Percentiles rank a stretch among this genome's conserved stretches.
Conservation (phyloP, 2,113 vertebrate species). For the Datnioides undecimradiatus region DNA sequence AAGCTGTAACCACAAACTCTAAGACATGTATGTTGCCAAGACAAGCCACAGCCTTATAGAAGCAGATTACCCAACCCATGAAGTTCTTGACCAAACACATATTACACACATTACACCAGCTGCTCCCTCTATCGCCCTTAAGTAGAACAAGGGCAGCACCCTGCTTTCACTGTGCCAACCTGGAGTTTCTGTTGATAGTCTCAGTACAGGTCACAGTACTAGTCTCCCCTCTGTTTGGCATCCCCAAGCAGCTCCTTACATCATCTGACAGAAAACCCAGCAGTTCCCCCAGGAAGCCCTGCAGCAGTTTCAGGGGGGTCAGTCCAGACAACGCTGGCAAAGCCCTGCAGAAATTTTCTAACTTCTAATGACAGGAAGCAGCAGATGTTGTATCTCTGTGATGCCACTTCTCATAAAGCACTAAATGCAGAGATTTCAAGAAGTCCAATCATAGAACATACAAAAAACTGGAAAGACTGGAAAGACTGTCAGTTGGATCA, state of each 20-base stretch:
- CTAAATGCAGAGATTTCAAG: background rate
- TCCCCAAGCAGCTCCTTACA: conserved; percentile 9
- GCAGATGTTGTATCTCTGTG: background rate
- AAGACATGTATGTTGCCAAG: conserved; percentile 23
- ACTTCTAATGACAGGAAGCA: conserved; percentile 21
- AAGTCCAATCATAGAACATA: background rate
- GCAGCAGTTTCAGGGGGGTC: conserved; percentile 8
- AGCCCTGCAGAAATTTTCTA: conserved; percentile 15
- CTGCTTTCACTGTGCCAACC: background rate
- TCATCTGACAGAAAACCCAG: conserved; percentile 29
- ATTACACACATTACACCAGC: conserved; percentile 22
- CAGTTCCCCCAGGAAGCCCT: conserved; percentile 24
- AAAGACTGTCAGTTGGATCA: background rate
- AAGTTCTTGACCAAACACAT: conserved; percentile 33
- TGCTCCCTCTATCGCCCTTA: conserved; percentile 12
- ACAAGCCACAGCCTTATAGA: conserved; percentile 6
- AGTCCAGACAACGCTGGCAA: conserved; percentile 8
- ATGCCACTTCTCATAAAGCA: conserved; percentile 1
- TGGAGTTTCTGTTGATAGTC: conserved; percentile 15
- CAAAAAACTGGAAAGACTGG: background rate
- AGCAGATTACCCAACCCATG: conserved; percentile 21
- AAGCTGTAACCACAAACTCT: no score
- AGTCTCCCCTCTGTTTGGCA: background rate
- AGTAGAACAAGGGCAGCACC: conserved; percentile 9
- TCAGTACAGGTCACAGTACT: conserved; percentile 9